These are phyloP conservation scores for Caenorhabditis japonica DNA, from an alignment of 2,888 invertebrate genomes.

Conservation along the genomic window DNA sequence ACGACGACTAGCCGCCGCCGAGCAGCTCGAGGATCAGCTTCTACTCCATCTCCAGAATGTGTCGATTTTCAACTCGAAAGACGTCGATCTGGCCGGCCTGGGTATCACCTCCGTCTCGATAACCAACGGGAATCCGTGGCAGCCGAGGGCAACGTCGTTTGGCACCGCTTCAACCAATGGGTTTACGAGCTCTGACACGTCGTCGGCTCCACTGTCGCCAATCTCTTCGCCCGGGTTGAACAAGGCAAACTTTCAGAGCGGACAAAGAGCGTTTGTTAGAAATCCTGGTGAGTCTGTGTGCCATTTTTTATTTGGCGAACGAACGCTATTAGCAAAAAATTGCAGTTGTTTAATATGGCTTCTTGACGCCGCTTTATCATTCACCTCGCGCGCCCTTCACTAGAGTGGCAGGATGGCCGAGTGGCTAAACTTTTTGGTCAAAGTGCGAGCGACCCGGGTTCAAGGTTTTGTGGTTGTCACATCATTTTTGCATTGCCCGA, in stretches of 20 bases:
- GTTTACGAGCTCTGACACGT: conserved; percentile 42
- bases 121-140: conserved; percentile 24
- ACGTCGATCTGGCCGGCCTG: conserved; percentile 13
- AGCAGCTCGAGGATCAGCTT: conserved; percentile 22
- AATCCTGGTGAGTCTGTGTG: conserved; percentile 12
- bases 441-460: too few species aligned
- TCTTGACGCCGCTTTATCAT: too few species aligned
- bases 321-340: neutral
- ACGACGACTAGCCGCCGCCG: conserved; percentile 6
- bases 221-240: conserved; percentile 21
- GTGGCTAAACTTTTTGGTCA: too few species aligned
- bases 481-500: too few species aligned
- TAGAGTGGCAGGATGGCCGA: too few species aligned
- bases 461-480: too few species aligned
- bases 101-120: conserved; percentile 14
- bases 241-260: conserved; percentile 2
- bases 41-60: conserved; percentile 30
- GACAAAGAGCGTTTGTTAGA: conserved; percentile 3
- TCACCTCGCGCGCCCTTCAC: too few species aligned
- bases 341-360: too few species aligned
- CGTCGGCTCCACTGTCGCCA: conserved; percentile 50
- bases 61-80: conserved; percentile 18
- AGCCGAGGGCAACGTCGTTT: conserved; percentile 28
- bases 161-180: conserved; percentile 38
- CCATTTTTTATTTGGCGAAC: neutral